These are phyloP conservation scores for Galeopterus variegatus DNA, from an alignment of 2,113 vertebrate species.

Conservation along the genomic window DNA sequence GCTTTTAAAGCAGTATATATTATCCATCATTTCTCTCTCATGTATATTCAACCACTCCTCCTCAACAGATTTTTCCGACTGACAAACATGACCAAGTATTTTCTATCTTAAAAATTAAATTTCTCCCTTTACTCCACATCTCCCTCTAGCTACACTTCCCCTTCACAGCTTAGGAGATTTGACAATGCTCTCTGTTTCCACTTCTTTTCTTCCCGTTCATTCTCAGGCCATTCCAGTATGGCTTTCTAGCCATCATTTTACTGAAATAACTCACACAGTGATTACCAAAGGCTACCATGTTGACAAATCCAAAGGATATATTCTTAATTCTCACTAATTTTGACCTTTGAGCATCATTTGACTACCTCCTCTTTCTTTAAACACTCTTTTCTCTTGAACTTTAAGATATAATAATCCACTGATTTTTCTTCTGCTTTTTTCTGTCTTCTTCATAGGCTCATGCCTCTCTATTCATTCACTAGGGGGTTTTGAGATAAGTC, in stretches of 20 bases:
- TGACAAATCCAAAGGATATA: not conserved
- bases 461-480: not conserved
- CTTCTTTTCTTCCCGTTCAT: not conserved
- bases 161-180: not conserved
- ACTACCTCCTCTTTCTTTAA: not conserved
- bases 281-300: not conserved
- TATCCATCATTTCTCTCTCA: not conserved
- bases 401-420: not conserved
- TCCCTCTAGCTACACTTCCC: not conserved
- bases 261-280: not conserved
- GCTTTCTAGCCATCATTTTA: not conserved
- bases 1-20: not conserved
- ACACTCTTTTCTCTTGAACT: not conserved
- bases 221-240: not conserved
- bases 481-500: not conserved
- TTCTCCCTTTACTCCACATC: not conserved
- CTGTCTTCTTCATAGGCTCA: not conserved
- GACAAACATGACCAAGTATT: not conserved
- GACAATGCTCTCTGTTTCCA: not conserved
- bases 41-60: not conserved
- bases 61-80: not conserved
- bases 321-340: slow-evolving; percentile 1
- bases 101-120: slow-evolving; percentile 11
- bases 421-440: not conserved
- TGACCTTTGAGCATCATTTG: not conserved